Evolutionary conservation across 2,113 vertebrate species (phyloP).

Genomic region (Cyprinodon variegatus): DNA sequence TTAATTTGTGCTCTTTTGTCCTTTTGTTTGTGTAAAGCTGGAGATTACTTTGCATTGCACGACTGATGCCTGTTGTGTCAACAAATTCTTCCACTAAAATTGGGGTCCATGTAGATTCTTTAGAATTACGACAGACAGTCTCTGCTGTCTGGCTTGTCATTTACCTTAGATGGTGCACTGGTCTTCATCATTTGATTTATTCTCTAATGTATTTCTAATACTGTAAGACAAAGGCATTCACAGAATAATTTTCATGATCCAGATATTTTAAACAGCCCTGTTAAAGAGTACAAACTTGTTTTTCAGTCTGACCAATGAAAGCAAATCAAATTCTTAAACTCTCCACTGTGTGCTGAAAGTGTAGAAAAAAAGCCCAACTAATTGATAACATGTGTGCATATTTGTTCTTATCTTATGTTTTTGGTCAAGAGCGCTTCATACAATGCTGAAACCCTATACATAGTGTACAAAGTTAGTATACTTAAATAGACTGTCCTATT

Average conservation of each 20-base stretch:
- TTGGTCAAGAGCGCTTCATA: neutral
- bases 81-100: too few relatives aligned
- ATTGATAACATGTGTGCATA: conserved; percentile 10
- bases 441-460: conserved; percentile 7
- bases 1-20: too few relatives aligned
- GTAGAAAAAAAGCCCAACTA: conserved; percentile 18
- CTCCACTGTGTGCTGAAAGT: neutral
- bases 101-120: too few relatives aligned
- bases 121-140: too few relatives aligned
- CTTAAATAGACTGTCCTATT: conserved; percentile 51
- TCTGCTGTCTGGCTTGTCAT: too few relatives aligned
- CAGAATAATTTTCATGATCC: neutral
- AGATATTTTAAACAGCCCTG: neutral
- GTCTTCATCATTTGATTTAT: too few relatives aligned
- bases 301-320: conserved; percentile 7
- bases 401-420: neutral
- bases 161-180: too few relatives aligned
- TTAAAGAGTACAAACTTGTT: neutral
- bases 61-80: too few relatives aligned
- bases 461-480: conserved; percentile 22
- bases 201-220: too few relatives aligned
- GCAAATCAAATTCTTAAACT: neutral
- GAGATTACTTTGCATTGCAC: too few relatives aligned
- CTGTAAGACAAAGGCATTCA: too few relatives aligned
- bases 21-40: too few relatives aligned